Evolutionary conservation across 1,140 invertebrate species (phyloP).

Genomic region (Nasonia longicornis): DNA sequence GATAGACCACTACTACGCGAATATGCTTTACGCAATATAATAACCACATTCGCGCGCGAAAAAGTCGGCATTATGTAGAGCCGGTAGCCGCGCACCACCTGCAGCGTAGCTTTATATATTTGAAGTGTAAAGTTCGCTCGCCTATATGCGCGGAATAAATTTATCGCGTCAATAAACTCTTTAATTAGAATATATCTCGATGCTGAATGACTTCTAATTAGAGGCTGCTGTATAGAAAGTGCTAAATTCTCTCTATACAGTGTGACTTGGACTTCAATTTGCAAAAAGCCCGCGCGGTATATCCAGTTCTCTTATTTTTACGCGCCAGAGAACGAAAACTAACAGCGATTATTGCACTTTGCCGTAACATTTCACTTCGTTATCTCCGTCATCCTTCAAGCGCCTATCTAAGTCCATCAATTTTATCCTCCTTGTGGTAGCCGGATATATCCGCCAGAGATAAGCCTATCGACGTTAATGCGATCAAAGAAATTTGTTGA

Average conservation of each 20-base stretch:
- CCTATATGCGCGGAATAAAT: background rate
- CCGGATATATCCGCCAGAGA: background rate
- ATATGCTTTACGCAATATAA: no score
- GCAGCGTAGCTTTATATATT: no score
- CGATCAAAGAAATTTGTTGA: background rate
- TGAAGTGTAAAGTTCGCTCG: background rate
- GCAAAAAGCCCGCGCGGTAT: no score
- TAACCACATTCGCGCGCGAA: no score
- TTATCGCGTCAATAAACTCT: background rate
- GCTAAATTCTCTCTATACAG: background rate
- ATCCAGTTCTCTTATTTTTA: no score
- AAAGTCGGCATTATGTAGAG: no score
- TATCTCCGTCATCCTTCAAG: background rate
- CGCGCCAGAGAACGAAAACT: no score
- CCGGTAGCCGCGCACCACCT: background rate
- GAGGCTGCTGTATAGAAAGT: background rate
- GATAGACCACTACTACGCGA: no score
- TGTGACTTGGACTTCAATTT: background rate
- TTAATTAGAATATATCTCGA: background rate
- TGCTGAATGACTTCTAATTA: background rate
- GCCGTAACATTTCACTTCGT: background rate
- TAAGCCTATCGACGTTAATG: background rate
- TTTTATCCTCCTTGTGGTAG: background rate
- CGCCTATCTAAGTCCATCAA: background rate
- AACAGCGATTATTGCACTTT: background rate